These are phyloP conservation scores for Exocentrus adspersus DNA, from an alignment of 2,888 invertebrate species.

Conservation along the genomic window DNA sequence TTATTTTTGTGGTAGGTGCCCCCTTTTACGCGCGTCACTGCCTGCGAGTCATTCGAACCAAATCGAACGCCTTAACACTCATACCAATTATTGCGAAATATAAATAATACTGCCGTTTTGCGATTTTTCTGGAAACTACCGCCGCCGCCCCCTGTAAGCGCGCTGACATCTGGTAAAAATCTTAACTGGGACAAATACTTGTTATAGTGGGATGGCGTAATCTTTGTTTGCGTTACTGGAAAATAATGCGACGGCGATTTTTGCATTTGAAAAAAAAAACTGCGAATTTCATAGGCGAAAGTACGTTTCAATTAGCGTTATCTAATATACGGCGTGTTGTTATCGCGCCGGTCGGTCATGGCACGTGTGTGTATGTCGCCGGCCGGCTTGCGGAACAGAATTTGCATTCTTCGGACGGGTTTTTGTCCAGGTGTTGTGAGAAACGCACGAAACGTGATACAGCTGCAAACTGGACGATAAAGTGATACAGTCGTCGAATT, in stretches of 20 bases:
- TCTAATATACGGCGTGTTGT: constrained; percentile 45
- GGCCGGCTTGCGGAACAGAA: constrained; percentile 8
- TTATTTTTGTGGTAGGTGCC: background rate
- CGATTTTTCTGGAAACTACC: constrained; percentile 23
- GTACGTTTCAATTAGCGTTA: constrained; percentile 55
- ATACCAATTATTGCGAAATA: constrained; percentile 23
- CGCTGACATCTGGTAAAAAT: constrained; percentile 16
- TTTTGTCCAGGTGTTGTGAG: background rate
- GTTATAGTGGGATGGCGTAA: constrained; percentile 22
- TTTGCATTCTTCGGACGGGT: constrained; percentile 8
- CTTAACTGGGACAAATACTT: constrained; percentile 28
- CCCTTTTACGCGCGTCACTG: constrained; percentile 1
- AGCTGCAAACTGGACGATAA: background rate
- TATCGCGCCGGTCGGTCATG: background rate
- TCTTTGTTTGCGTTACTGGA: constrained; percentile 14
- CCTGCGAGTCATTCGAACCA: constrained; percentile 11
- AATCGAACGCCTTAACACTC: too few species aligned
- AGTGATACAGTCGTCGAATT: background rate
- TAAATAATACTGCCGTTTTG: constrained; percentile 21
- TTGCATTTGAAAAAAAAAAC: constrained; percentile 39
- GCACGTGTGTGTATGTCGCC: constrained; percentile 6
- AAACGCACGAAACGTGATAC: background rate
- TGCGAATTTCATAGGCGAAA: constrained; percentile 44
- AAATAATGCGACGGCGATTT: constrained; percentile 32
- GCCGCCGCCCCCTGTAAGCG: constrained; percentile 24